phyloP scores from a whole-genome alignment of 2,888 invertebrate genomes.

The Acrocyrtus sp. region DNA sequence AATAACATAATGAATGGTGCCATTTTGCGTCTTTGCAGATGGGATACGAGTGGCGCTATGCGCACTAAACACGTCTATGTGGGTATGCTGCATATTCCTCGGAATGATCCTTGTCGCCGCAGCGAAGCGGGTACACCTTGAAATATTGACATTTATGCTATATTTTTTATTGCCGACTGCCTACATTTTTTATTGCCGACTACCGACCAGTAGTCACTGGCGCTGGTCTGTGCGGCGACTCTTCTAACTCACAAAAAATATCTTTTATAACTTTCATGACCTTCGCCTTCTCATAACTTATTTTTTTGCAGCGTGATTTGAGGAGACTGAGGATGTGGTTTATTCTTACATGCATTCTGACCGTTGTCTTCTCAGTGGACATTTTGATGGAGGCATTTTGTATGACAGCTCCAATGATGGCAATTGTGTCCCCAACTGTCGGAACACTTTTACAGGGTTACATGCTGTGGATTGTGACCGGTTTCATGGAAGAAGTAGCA shows the following conservation, averaged over 20 bases:
- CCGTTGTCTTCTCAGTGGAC: slow-evolving; percentile 43
- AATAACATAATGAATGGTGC: no score
- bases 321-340: slow-evolving; percentile 34
- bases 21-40: slow-evolving; percentile 15
- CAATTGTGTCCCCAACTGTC: slow-evolving; percentile 33
- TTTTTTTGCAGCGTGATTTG: slow-evolving; percentile 38
- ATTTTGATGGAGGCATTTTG: slow-evolving; percentile 46
- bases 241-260: no score
- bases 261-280: no score
- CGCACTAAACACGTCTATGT: slow-evolving; percentile 32
- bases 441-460: slow-evolving; percentile 36
- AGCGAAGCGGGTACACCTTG: slow-evolving; percentile 31
- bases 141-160: slow-evolving; percentile 1
- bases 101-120: slow-evolving; percentile 32
- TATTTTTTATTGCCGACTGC: no score
- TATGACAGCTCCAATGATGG: slow-evolving; percentile 14
- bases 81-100: slow-evolving; percentile 36
- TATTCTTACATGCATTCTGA: slow-evolving; percentile 40
- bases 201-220: no score
- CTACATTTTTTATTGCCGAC: no score
- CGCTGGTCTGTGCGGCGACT: no score
- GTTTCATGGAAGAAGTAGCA: slow-evolving; percentile 42
- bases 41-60: slow-evolving; percentile 20
- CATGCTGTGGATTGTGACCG: slow-evolving; percentile 48
- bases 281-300: no score